phyloP scores from a whole-genome alignment of 1,140 invertebrate species.

The Elymnias hypermnestra region DNA sequence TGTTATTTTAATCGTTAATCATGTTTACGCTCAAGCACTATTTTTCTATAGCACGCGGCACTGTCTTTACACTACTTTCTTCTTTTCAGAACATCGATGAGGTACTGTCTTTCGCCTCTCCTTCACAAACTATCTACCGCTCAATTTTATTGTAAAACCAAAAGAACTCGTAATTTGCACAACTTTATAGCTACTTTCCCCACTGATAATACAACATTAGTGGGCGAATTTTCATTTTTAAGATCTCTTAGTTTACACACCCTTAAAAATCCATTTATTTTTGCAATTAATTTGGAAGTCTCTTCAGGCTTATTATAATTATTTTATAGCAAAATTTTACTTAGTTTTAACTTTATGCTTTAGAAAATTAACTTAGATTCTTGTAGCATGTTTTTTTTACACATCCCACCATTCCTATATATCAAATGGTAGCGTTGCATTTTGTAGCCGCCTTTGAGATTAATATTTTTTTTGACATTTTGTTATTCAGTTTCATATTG shows the following conservation, averaged over 20 bases:
- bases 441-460: background rate
- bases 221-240: background rate
- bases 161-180: slow-evolving; percentile 43
- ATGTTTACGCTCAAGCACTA: too few relatives aligned
- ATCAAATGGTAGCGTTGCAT: background rate
- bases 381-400: background rate
- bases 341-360: background rate
- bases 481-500: slow-evolving; percentile 1
- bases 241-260: background rate
- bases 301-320: slow-evolving; percentile 1
- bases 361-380: background rate
- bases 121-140: slow-evolving; percentile 42
- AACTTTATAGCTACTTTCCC: slow-evolving; percentile 26
- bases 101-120: slow-evolving; percentile 66
- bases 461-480: too few relatives aligned
- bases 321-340: background rate
- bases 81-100: slow-evolving; percentile 75
- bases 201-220: slow-evolving; percentile 12
- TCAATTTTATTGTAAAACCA: slow-evolving; percentile 41
- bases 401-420: background rate
- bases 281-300: background rate
- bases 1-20: too few relatives aligned
- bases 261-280: background rate
- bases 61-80: slow-evolving; percentile 63
- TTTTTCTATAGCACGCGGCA: slow-evolving; percentile 31